Conservation (phyloP, 2,113 vertebrate genomes). For the Coptodon bakossiorum region DNA sequence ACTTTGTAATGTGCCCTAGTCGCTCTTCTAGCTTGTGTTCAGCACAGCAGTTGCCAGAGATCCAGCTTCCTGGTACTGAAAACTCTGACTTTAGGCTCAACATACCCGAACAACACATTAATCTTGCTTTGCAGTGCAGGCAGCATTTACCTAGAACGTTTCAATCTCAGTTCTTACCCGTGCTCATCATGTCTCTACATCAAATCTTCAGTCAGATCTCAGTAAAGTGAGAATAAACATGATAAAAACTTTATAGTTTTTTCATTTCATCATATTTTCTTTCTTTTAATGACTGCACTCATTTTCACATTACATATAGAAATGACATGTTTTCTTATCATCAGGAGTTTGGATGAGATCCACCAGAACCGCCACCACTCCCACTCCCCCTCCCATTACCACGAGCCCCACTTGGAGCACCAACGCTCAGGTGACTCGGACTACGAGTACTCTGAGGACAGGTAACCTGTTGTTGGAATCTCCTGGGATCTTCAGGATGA, state of each 20-base stretch:
- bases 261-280: background rate
- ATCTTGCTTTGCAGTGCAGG: rapidly evolving
- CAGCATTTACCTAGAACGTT: background rate
- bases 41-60: background rate
- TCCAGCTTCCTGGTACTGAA: background rate
- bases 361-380: slow-evolving; percentile 91
- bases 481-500: background rate
- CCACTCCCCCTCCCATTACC: slow-evolving; percentile 88
- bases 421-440: slow-evolving; percentile 85
- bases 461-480: slow-evolving; percentile 70
- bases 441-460: slow-evolving; percentile 96
- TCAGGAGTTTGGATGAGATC: slow-evolving; percentile 98
- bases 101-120: rapidly evolving
- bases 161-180: background rate
- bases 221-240: background rate
- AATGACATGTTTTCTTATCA: background rate
- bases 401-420: slow-evolving; percentile 83
- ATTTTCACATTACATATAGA: rapidly evolving
- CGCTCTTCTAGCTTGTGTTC: background rate
- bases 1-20: background rate
- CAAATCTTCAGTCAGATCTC: background rate
- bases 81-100: background rate
- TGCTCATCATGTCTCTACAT: background rate
- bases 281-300: background rate
- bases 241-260: background rate